These are phyloP conservation scores for Heterotis niloticus DNA, from an alignment of 2,113 vertebrate species.

Conservation along the genomic window DNA sequence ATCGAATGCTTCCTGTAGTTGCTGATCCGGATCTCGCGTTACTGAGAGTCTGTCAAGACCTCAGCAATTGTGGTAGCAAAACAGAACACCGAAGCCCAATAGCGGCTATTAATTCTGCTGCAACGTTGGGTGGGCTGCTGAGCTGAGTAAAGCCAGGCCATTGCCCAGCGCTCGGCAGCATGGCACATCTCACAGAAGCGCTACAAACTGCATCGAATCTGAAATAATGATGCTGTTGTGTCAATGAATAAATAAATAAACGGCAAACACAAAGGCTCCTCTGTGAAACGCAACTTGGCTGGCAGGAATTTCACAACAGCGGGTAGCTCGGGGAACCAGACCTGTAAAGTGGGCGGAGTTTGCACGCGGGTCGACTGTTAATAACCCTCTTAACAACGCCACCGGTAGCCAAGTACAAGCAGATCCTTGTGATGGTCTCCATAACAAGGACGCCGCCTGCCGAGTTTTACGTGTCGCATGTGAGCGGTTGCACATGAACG, in stretches of 20 bases:
- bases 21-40: too few species aligned
- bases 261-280: conserved; percentile 54
- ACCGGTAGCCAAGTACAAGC: conserved; percentile 30
- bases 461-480: neutral
- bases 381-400: conserved; percentile 20
- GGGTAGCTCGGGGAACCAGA: neutral
- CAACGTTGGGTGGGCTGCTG: neutral
- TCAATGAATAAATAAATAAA: conserved; percentile 23
- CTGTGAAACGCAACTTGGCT: conserved; percentile 50
- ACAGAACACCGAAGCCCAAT: neutral
- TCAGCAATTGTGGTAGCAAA: neutral
- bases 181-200: conserved; percentile 38
- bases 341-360: neutral
- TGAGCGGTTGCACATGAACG: neutral
- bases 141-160: conserved; percentile 42
- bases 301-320: conserved; percentile 19
- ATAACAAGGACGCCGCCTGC: conserved; percentile 12
- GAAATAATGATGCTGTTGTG: conserved; percentile 51
- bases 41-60: neutral
- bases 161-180: neutral
- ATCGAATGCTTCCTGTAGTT: too few species aligned
- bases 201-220: conserved; percentile 55
- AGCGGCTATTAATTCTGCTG: neutral
- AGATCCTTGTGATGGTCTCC: conserved; percentile 35
- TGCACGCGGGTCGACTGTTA: conserved; percentile 37